Evolutionary conservation across 2,113 vertebrate species (phyloP), one percentile per base, ranked within the genome.

Genomic region (Melanerpes formicivorus): DNA sequence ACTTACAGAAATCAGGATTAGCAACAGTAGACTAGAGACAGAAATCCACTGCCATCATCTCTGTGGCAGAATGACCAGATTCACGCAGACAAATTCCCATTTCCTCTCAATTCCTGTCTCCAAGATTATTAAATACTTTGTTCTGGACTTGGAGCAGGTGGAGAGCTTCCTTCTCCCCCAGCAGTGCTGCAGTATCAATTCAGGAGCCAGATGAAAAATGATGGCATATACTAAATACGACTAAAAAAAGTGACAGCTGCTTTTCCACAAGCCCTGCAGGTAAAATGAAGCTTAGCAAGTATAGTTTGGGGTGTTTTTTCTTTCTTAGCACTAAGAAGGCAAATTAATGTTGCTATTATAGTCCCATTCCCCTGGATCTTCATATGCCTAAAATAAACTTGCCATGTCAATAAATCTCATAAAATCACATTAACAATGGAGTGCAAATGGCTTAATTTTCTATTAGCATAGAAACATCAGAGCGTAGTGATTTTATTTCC

Each of bases 121-220:
- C 46, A 85, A 94, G 87, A 96, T 92, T 79, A 96, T 92, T 77
- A 96, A 97, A 42, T 91, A 72, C 59, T 94, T 97, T 92, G 72
- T 91, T 95, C 79, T 86, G 82, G 76, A 81, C 85, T 83, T 93
- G 92, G 77, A 95, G 85, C 91, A 96, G 80, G 88, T 72, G 78
- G 70, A 95, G 90, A 90, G 64, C 59, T 94, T 74, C 94, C 56
- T 96, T 94, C 77, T 95, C 82, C 88, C 72, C 21, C 82, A 87
- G 94, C 94, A 87, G 54, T 94, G 58, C 78, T 84, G 50, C 73
- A 81, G 54, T 32, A 96, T 82, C 93, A 84, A 56, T 42, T 95
- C 40, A 30, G 72, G 48, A 97, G n/a, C 42, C 80, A 94, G 66
- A 93, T 88, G 90, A 93, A 96, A 92, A 95, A 94, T 25, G 25